Conservation (phyloP, 2,888 invertebrate species). For the Phytoseiulus persimilis region DNA sequence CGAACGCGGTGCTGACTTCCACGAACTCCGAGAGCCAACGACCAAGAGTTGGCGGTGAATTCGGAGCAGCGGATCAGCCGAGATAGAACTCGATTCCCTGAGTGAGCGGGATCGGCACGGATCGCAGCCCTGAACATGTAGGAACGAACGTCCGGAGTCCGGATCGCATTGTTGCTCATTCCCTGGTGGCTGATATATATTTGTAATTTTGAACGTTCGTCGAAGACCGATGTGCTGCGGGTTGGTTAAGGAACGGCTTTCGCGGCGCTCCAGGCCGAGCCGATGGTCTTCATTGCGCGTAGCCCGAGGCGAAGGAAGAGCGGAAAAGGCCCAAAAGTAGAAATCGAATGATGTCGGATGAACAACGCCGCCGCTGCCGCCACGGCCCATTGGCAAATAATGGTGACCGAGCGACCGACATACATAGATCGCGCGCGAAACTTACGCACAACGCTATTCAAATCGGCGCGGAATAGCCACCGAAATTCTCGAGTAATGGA, state of each 20-base stretch:
- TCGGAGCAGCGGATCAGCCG: background rate
- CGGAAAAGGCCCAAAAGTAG: conserved; percentile 5
- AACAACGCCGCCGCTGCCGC: background rate
- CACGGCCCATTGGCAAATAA: conserved; percentile 5
- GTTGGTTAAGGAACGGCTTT: background rate
- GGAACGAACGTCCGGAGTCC: background rate
- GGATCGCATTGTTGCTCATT: background rate
- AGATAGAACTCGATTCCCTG: background rate
- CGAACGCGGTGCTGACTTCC: too few relatives aligned
- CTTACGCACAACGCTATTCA: background rate
- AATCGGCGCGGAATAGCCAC: background rate
- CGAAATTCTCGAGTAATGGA: background rate
- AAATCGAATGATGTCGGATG: conserved; percentile 5
- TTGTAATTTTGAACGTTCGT: background rate
- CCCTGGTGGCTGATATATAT: background rate
- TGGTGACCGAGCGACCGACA: background rate
- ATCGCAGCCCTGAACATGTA: background rate
- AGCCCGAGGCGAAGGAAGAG: background rate
- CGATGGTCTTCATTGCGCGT: background rate
- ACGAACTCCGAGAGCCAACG: too few relatives aligned
- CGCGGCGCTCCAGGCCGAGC: background rate
- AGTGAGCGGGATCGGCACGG: background rate
- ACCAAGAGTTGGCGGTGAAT: too few relatives aligned
- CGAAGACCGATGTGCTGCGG: background rate
- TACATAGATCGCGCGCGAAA: background rate